Evolutionary conservation across 2,888 invertebrate species (phyloP), one percentile per base, ranked within the genome.

Genomic region (Pollenia amentaria): DNA sequence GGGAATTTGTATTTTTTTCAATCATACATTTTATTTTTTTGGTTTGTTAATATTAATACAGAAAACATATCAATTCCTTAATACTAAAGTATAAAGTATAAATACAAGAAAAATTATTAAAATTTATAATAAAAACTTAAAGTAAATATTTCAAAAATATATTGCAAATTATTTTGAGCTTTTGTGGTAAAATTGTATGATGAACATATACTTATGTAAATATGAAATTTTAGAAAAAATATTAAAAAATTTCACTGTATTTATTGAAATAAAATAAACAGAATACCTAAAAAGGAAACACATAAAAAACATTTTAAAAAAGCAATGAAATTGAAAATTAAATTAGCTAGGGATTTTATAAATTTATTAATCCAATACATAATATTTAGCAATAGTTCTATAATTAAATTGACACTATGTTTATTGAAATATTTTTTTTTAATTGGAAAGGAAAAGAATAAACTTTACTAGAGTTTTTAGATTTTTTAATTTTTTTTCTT

Each of bases 31-130:
- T 40, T 46, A 46, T 44, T 76, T 38, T 67, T 60, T 18, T 55
- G 42, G 48, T 79, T 8, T 67, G 21, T 29, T 21, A 3, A 40
- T 53, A 29, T 21, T 62, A 76, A 64, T 77, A 78, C 73, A 72
- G 53, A 85, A 82, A 82, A 86, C 85, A 55, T 64, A 48, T 82
- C 10, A 51, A 48, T 69, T 53, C 69, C 82, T 67, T 82, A 82
- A 51, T 40, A 53, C 64, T 77, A 72, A 7, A 65, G 0, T 44
- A 42, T 44, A 29, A 29, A 3, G 29, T 77, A 81, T 21, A 77
- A 72, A 16, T 55, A 69, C 0, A 29, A 0, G 7, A 38, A 53
- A 53, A 51, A 10, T 67, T 51, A 21, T 21, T 51, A 29, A 57
- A 12, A 29, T 29, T 55, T 40, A 38, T 29, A 70, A 53, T 53